Evolutionary conservation across 2,113 vertebrate species (phyloP).

Genomic region (Thermophis baileyi): DNA sequence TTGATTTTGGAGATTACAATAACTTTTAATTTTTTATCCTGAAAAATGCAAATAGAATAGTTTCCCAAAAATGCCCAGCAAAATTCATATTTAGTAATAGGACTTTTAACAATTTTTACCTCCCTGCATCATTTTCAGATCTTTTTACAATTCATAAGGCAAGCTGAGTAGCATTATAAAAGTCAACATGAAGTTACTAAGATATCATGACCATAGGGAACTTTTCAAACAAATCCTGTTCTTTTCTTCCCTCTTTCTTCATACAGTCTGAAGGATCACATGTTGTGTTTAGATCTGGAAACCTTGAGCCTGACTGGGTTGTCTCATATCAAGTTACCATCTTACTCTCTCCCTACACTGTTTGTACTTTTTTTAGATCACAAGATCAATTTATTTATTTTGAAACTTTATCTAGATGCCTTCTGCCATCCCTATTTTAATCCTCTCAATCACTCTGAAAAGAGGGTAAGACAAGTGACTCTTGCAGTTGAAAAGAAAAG

Average conservation of each 20-base stretch:
- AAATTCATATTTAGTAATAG: background rate
- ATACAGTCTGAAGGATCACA: constrained; percentile 4
- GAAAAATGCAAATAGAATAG: background rate
- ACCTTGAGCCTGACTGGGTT: background rate
- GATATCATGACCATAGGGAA: background rate
- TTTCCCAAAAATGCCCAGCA: background rate
- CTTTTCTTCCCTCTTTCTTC: background rate
- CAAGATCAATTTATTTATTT: background rate
- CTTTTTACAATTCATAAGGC: background rate
- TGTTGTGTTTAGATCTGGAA: background rate
- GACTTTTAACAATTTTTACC: constrained; percentile 2
- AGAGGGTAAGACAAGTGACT: background rate
- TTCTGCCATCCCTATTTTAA: background rate
- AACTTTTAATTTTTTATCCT: background rate
- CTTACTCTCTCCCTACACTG: background rate
- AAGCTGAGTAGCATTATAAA: background rate
- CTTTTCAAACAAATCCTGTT: background rate
- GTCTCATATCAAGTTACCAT: background rate
- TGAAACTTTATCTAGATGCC: background rate
- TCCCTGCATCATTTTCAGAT: background rate
- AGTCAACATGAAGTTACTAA: background rate
- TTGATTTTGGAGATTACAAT: background rate
- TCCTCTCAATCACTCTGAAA: background rate
- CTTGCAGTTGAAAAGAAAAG: background rate
- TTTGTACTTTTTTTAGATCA: constrained; percentile 1